Evolutionary conservation across 2,888 invertebrate species (phyloP), one percentile per base, ranked within the genome.

Genomic region (Oithona nana): DNA sequence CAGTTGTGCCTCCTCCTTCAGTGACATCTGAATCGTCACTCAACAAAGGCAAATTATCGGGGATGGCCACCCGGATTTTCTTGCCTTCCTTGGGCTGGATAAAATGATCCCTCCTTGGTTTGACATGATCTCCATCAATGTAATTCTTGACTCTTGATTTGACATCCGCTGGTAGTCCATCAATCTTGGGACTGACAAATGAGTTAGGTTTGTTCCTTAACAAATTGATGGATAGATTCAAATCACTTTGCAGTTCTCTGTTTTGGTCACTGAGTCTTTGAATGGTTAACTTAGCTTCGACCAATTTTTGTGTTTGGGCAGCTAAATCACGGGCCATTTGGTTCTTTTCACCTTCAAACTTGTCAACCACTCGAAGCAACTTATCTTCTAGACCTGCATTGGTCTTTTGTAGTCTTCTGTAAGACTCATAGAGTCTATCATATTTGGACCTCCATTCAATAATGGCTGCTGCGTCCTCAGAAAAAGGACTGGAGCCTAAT

Each of bases 361-460:
- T 83, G 75, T 92, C 90, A 4, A 93, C 93, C 73, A 93, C 80
- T 74, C 86, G 87, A 65, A 94, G 76, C 65, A 94, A 75, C 73
- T 93, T 94, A 73, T 94, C 94, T 76, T 94, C 94, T 68, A 94
- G 78, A 68, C 84, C 86, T 77, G 93, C 92, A 75, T 94, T 94
- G 51, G 94, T 83, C 75, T 87, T 88, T 74, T 93, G 93, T 64
- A 94, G 83, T 70, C 89, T 81, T 72, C 88, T 88, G 71, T 94
- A 90, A 63, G 90, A 89, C 71, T 94, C 93, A 75, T 87, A 83
- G 68, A 94, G 79, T 69, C 93, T 86, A 71, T 59, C 59, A 50
- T 59, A 59, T 24, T 59, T 59, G 48, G 59, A 22, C 8, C 59
- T 49, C 48, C 49, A 59, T 28, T 59, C 59, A 11, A 39, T 39